Evolutionary conservation across 2,113 vertebrate species (phyloP), one percentile per base, ranked within the genome.

Genomic region (Megaleporinus macrocephalus): DNA sequence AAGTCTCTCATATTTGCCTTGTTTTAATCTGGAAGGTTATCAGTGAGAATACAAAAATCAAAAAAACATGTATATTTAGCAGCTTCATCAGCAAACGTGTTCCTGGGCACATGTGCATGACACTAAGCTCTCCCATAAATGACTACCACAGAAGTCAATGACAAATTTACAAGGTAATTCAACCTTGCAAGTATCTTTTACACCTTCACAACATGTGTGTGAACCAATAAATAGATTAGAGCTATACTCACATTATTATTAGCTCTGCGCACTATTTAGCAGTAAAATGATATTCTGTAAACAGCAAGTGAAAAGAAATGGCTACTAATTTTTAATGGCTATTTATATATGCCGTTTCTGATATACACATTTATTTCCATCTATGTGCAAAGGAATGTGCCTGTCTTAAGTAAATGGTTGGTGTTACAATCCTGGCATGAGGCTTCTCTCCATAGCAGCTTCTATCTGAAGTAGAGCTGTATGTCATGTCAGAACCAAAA

Each of bases 91-190:
- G 18, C 33, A 20, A 68, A 36, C 18, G 11, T 66, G 29, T 20
- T 18, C 63, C 15, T 18, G 29, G 33, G 22, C 26, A 30, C 62
- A 26, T 65, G 12, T 15, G 30, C 27, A 68, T 18, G 18, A 22
- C 30, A 33, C 20, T 26, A 44, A 5, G 53, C 44, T 66, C 20
- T 12, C 49, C 51, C 69, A 10, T 49, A 22, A 57, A 59, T 41
- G 26, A 73, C 36, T 59, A 30, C 30, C 12, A 62, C 59, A 61
- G 78, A 72, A 30, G 57, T 47, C 57, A 61, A 10, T 73, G 69
- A 57, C 59, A 62, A 12, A 72, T 73, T 72, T 80, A 63, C 59
- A 47, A 80, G 68, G 78, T 80, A 73, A 80, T 80, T 62, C 24
- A 47, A 72, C 10, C 77, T 29, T 7, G 49, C 27, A 51, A 72